Evolutionary conservation across 2,888 invertebrate species (phyloP).

Genomic region (Tachystola acroxantha): DNA sequence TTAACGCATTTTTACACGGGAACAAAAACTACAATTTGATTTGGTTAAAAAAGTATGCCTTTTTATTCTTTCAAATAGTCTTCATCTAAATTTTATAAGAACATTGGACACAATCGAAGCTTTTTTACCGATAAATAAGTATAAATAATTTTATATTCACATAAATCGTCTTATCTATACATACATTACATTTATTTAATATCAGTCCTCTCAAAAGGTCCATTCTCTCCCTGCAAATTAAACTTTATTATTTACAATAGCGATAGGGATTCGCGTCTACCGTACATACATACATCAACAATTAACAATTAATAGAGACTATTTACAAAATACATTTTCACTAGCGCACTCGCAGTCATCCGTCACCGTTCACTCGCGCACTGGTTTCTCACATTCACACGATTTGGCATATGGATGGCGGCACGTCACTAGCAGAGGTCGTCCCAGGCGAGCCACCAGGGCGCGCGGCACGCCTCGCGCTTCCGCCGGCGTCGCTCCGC

Average conservation of each 20-base stretch:
- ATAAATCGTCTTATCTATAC: conserved; percentile 76
- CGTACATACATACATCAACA: conserved; percentile 78
- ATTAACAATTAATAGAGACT: conserved; percentile 78
- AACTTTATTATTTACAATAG: conserved; percentile 76
- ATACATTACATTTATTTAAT: conserved; percentile 78
- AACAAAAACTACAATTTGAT: conserved; percentile 46
- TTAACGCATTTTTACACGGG: background rate
- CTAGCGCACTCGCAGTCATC: conserved; percentile 53
- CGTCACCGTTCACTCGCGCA: conserved; percentile 54
- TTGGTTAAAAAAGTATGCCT: conserved; percentile 79
- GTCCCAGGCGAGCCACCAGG: conserved; percentile 71
- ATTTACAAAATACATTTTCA: conserved; percentile 75
- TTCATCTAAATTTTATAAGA: conserved; percentile 79
- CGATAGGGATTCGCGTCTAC: conserved; percentile 77
- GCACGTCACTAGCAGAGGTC: conserved; percentile 68
- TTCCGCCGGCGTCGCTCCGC: conserved; percentile 85
- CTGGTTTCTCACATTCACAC: conserved; percentile 58
- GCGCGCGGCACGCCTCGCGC: conserved; percentile 74
- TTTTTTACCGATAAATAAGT: conserved; percentile 79
- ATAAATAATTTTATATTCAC: conserved; percentile 79
- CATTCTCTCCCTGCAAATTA: conserved; percentile 78
- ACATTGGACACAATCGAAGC: conserved; percentile 79
- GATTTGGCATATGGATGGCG: conserved; percentile 76
- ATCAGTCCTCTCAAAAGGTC: conserved; percentile 79
- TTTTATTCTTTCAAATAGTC: conserved; percentile 78